phyloP scores from a whole-genome alignment of 2,797 vertebrate genomes.

The Sylvilagus floridanus region DNA sequence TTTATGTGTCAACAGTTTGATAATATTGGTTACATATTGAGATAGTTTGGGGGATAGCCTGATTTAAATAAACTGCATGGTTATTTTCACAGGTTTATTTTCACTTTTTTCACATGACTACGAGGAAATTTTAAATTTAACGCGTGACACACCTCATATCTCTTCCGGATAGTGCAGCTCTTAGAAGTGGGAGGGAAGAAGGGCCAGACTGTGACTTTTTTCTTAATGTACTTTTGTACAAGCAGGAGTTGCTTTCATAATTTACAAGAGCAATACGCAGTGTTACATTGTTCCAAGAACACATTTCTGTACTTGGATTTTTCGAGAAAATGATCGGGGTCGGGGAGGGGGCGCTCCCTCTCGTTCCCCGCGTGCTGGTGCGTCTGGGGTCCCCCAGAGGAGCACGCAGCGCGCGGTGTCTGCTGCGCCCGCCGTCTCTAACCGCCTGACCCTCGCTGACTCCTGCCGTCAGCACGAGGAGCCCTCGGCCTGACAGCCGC shows the following conservation, averaged over 20 bases:
- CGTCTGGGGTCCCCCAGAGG: neutral
- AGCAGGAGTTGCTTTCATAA: neutral
- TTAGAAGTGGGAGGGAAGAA: neutral
- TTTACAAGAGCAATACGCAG: neutral
- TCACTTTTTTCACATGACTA: neutral
- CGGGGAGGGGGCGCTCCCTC: neutral
- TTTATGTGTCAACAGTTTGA: neutral
- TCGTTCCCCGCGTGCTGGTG: constrained; percentile 4
- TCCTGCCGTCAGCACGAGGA: neutral
- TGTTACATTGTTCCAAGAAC: constrained; percentile 8
- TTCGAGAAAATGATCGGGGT: neutral
- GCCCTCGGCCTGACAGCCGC: constrained; percentile 54
- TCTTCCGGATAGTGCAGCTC: neutral
- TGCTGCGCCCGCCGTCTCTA: constrained; percentile 66
- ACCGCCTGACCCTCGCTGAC: constrained; percentile 24
- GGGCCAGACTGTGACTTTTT: neutral
- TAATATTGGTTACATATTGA: neutral
- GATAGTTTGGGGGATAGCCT: neutral
- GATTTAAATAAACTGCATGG: constrained; percentile 27
- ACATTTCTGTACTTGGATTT: neutral
- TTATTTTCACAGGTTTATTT: neutral
- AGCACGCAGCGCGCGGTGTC: neutral
- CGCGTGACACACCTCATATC: neutral
- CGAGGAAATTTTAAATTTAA: constrained; percentile 25
- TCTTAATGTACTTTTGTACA: neutral